Percentiles rank a stretch among this genome's conserved stretches.
These are phyloP conservation scores for Oscheius sp. DNA, from an alignment of 2,888 invertebrate species.

Conservation along the genomic window DNA sequence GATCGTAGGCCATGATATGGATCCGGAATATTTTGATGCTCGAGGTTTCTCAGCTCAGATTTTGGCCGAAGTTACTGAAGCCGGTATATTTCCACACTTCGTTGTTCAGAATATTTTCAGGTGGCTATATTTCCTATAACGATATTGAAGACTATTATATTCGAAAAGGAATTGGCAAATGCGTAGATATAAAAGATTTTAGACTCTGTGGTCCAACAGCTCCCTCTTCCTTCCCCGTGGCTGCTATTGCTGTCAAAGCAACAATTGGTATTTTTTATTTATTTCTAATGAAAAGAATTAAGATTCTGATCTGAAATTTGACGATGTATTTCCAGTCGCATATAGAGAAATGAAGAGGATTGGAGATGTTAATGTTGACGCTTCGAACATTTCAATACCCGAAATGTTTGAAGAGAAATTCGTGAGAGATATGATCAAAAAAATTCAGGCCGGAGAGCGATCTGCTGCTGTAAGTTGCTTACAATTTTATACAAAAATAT, in stretches of 20 bases:
- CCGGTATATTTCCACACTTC: too few relatives aligned
- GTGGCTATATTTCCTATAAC: conserved; percentile 32
- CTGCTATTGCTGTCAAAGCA: conserved; percentile 16
- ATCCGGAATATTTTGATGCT: conserved; percentile 40
- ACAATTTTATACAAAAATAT: neutral
- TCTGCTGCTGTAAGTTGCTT: neutral
- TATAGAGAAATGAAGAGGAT: conserved; percentile 1
- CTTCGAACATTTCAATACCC: neutral
- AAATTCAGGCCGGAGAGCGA: conserved; percentile 12
- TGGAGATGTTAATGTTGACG: conserved; percentile 10
- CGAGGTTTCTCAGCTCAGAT: conserved; percentile 24
- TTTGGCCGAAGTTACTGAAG: conserved; percentile 30
- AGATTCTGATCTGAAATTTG: neutral
- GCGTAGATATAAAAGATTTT: conserved; percentile 30
- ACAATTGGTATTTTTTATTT: neutral
- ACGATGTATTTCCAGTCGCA: neutral
- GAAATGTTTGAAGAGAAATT: neutral
- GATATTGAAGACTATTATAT: conserved; percentile 47
- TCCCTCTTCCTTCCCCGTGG: conserved; percentile 38
- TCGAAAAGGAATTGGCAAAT: conserved; percentile 29
- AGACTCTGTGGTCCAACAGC: conserved; percentile 42
- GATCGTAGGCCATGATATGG: conserved; percentile 42
- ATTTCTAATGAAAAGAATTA: neutral
- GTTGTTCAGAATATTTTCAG: neutral
- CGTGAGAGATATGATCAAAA: neutral